Base-by-base conservation (phyloP, 2,888 invertebrate species). In the Chaetoderma sp. region DNA sequence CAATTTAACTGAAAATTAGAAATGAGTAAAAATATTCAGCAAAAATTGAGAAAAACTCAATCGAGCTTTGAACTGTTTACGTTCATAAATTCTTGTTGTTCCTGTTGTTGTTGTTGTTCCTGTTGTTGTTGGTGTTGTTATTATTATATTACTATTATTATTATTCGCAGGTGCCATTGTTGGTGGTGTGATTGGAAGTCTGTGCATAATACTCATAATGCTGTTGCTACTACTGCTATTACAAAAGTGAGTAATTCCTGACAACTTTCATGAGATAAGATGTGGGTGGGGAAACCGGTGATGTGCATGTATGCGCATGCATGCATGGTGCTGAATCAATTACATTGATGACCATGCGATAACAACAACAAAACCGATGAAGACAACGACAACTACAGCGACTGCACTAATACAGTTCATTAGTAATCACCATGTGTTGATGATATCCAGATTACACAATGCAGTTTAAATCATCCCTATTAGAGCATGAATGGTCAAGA, bases 111-210 rank as follows among this genome's bases (percentile, higher is more conserved):
- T 23, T 36, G 2, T 2, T 45, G 16, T 13, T 57, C 21, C 42
- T 45, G 33, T 28, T 57, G n/a, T 16, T 5, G 21, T 57, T 5
- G 25, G 18, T 23, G 23, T 42, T 16, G 25, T 18, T 13, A 21
- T 5, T 39, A 16, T 13, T 27, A n/a, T 4, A n/a, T 8, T 18
- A 45, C 18, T n/a, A 27, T 33, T 32, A 8, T 54, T 50, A 36
- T 32, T 36, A 33, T n/a, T 62, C 55, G n/a, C 78, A 80, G 83
- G 79, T 65, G 83, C 80, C 25, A 81, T 82, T 55, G 79, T 81
- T 25, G 80, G 80, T n/a, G 81, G 83, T 16, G 81, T 83, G 21
- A 81, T 83, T 42, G 83, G 83, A 2, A 78, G 79, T 0, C 72
- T 83, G 13, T 77, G 77, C 23, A 74, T 82, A 10, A 75, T 83